phyloP scores from a whole-genome alignment of 2,797 vertebrate species.

The Sebastes jordani region DNA sequence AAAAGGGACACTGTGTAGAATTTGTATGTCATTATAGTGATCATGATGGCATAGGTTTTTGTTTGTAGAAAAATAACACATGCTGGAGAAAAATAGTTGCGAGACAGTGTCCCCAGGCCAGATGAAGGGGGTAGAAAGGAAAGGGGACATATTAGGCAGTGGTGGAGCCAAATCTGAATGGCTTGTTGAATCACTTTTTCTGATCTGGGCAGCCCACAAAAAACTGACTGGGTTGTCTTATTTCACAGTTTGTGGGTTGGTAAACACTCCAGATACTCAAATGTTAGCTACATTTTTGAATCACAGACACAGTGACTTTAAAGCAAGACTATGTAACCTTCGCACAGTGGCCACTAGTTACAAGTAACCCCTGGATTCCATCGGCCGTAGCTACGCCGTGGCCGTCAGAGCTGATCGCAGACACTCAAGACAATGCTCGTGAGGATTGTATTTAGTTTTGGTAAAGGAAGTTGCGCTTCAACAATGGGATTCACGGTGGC shows the following conservation, averaged over 20 bases:
- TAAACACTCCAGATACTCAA: too few species aligned
- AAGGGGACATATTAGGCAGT: not conserved
- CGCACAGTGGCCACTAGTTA: not conserved
- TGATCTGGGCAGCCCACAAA: too few species aligned
- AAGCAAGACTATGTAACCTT: not conserved
- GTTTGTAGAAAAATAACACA: not conserved
- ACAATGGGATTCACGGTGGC: too few species aligned
- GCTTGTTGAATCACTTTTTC: too few species aligned
- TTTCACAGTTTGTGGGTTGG: not conserved
- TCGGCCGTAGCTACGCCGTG: not conserved
- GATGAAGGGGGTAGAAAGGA: not conserved
- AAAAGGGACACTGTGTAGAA: not conserved
- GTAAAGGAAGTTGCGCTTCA: too few species aligned
- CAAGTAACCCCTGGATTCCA: not conserved
- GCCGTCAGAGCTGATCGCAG: too few species aligned
- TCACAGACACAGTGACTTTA: not conserved
- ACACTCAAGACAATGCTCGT: too few species aligned
- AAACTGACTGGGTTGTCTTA: not conserved
- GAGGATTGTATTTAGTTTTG: too few species aligned
- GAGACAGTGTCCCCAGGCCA: not conserved
- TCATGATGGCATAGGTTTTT: not conserved
- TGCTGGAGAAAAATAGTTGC: not conserved
- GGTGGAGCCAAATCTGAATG: too few species aligned
- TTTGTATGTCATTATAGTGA: not conserved
- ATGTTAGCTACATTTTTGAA: not conserved